A percentile compares a stretch with the other conserved stretches of the same genome.
These are phyloP conservation scores for Tragelaphus imberbis DNA, from an alignment of 2,113 vertebrate species.

Conservation along the genomic window DNA sequence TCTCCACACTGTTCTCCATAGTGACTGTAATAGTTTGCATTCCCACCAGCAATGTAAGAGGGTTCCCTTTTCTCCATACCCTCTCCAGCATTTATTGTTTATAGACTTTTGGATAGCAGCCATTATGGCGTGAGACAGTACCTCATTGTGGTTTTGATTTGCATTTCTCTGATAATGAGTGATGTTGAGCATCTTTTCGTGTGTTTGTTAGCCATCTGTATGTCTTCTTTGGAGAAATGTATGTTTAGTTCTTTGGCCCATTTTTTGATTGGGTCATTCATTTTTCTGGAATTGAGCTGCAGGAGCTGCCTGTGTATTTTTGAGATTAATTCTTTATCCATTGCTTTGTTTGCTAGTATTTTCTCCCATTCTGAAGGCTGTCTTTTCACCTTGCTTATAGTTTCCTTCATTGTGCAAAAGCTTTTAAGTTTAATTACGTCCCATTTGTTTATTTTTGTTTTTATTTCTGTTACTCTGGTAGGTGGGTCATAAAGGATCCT, in stretches of 20 bases:
- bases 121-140: background rate
- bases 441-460: background rate
- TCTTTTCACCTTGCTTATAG: background rate
- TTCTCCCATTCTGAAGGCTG: background rate
- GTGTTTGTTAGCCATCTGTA: background rate
- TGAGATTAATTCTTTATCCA: background rate
- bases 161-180: background rate
- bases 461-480: background rate
- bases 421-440: background rate
- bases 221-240: background rate
- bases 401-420: fast-evolving
- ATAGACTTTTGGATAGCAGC: background rate
- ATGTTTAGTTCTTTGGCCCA: background rate
- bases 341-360: background rate
- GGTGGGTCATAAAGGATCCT: background rate
- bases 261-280: background rate
- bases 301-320: background rate
- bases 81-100: background rate
- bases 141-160: background rate
- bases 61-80: background rate
- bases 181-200: background rate
- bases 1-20: background rate
- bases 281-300: background rate
- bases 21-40: too few relatives aligned
- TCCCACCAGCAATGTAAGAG: background rate